Evolutionary conservation across 1,140 invertebrate species (phyloP), one percentile per base, ranked within the genome.

Genomic region (Drosophila pseudoobscura): DNA sequence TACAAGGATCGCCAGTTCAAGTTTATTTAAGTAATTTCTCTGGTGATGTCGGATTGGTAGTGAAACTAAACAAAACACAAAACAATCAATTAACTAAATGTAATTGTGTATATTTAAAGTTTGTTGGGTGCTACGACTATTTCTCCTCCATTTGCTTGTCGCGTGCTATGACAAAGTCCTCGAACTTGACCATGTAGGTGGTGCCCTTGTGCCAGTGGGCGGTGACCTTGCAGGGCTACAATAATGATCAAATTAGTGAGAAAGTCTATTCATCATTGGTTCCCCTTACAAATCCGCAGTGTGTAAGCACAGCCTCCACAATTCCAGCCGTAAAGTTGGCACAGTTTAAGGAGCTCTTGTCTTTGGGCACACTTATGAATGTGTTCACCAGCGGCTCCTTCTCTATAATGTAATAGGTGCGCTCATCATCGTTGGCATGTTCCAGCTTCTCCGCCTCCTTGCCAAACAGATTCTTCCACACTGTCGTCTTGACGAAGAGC

Each of bases 141-240:
- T 96, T 94, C 57, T 98, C 97, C 93, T 98, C 97, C 49, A 98
- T 92, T 82, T 97, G 95, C 92, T 98, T 99, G 90, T 99, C 98
- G 88, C 98, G 94, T 1, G 94, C 93, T 66, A 99, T 97, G 44
- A 99, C 98, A 62, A 95, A 94, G 90, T 99, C 97, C 83, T 99
- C 98, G 93, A 99, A 99, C 92, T 99, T 98, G 15, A 99, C 97
- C 96, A 99, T 98, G 88, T 99, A 99, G 1, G 99, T 99, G 17
- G 98, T 99, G 66, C 98, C 99, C 92, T 99, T 99, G 92, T 99
- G 98, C 98, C 98, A 99, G 92, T 99, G 98, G 2, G 98, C 97
- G 6, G 97, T 97, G 1, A 99, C 98, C 93, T 99, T 99, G 31
- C 97, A 97, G 50, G 97, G 96, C 97, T 99, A 92, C 45, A 96